Base-by-base conservation (phyloP, 2,797 vertebrate species). In the Syndactyla subalaris region DNA sequence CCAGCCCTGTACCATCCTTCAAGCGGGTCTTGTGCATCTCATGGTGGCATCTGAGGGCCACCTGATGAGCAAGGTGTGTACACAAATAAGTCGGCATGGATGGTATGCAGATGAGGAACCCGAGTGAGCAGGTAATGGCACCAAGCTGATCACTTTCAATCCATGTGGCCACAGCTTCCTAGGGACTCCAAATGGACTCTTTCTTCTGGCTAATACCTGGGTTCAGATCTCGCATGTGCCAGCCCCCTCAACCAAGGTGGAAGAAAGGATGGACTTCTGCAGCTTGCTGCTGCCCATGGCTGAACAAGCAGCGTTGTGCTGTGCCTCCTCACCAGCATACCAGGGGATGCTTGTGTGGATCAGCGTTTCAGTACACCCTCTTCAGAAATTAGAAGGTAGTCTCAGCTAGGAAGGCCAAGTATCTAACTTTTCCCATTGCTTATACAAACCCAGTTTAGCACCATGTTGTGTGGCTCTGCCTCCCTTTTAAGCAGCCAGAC, bases 311-410 rank as follows among this genome's bases (percentile, higher is more conserved):
- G 23, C n/a, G 39, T 26, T 70, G 45, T 1, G 0, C 20, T 11
- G 14, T 34, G 26, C 14, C 32, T 72, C 41, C 12, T 48, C 32
- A 23, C 19, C 7, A 0, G 23, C 0, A 1, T 4, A 12, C 12
- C 5, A 27, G 29, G 9, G 29, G 54, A 38, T 36, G 18, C 6
- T 67, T 45, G 29, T 20, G n/a, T n/a, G 32, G n/a, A 32, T 83
- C 45, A 70, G 43, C 3, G 1, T 5, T 79, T 74, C 52, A 73
- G 29, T 26, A 18, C 43, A 76, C 9, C 12, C 8, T 45, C 32
- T 10, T 70, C 6, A 12, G 85, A 66, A 71, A 66, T 16, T 12
- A 80, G n/a, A 70, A 61, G 21, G 36, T 10, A 85, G 29, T 10
- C n/a, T 20, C 22, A 65, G 21, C 11, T 63, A 41, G 45, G 14